Base-by-base conservation (phyloP, 2,888 invertebrate species). In the Danaus chrysippus region DNA sequence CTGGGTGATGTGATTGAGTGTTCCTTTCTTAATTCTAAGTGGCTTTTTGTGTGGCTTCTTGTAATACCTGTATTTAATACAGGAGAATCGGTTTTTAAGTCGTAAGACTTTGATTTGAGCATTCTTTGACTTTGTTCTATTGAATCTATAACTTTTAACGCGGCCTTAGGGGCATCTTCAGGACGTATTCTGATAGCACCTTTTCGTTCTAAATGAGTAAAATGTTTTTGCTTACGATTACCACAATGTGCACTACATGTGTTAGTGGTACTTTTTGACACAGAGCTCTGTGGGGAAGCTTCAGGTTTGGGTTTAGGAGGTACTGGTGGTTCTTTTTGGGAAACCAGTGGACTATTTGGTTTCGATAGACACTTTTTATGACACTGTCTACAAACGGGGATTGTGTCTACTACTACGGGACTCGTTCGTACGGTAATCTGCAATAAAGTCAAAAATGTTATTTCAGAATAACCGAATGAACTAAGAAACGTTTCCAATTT, bases 371-470 rank as follows among this genome's bases (percentile, higher is more conserved):
- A 95, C 76, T 94, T 95, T 86, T 94, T 95, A 77, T 95, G 95
- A 84, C 95, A 95, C 82, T 95, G 94, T 70, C 94, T 93, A 84
- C 95, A 95, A 61, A 95, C 94, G 60, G 94, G 93, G 75, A 95
- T 92, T 62, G 94, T 93, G 83, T 95, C 95, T 66, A 94, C 93
- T 59, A 93, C 93, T 64, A 94, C 93, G 64, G 95, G 95, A 82
- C 95, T 95, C 58, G 95, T 95, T 74, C 95, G 92, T 62, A 95
- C 95, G 56, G 95, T 95, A 70, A 95, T 94, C 95, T 95, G 86
- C 67, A 90, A 86, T 64, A 59, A 58, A 23, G 56, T 11, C 19
- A 65, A 63, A 61, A 61, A 41, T 61, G 42, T 46, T 43, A 46
- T 52, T 44, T 54, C 23, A 60, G 42, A 49, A 10, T 2, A n/a